phyloP scores from a whole-genome alignment of 2,113 vertebrate species.

The Polypterus bichir region DNA sequence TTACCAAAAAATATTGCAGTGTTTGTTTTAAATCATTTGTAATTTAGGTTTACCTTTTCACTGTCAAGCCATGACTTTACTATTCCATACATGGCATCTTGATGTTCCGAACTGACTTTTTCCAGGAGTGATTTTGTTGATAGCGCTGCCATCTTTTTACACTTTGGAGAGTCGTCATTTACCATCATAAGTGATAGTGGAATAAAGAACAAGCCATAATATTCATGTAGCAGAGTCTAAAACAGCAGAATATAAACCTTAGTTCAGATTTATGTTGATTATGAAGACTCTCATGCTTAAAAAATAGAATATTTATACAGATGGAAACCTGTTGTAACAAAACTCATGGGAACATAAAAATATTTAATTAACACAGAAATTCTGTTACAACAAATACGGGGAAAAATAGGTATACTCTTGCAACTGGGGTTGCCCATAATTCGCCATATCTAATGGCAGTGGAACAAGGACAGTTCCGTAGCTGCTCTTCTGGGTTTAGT shows the following conservation, averaged over 20 bases:
- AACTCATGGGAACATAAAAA: too few species aligned
- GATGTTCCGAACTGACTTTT: conserved; percentile 53
- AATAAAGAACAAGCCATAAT: conserved; percentile 77
- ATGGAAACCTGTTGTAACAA: too few species aligned
- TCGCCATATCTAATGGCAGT: too few species aligned
- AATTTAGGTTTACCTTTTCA: conserved; percentile 58
- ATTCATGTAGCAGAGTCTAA: conserved; percentile 61
- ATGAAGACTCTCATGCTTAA: too few species aligned
- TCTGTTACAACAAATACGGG: too few species aligned
- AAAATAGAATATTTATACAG: too few species aligned
- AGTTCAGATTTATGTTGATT: not conserved
- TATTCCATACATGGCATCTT: conserved; percentile 63
- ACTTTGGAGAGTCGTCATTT: conserved; percentile 74
- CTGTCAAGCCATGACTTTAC: conserved; percentile 66
- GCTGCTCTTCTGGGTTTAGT: too few species aligned
- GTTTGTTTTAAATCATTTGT: too few species aligned
- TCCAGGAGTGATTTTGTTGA: conserved; percentile 64
- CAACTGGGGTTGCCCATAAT: too few species aligned
- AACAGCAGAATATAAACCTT: conserved; percentile 8
- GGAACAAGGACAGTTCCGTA: too few species aligned
- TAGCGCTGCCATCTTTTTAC: conserved; percentile 85
- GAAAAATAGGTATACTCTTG: too few species aligned
- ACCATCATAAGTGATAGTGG: conserved; percentile 74
- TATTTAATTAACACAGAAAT: too few species aligned
- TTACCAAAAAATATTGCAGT: not conserved